Evolutionary conservation across 2,113 vertebrate species (phyloP).

Genomic region (Capreolus pygargus): DNA sequence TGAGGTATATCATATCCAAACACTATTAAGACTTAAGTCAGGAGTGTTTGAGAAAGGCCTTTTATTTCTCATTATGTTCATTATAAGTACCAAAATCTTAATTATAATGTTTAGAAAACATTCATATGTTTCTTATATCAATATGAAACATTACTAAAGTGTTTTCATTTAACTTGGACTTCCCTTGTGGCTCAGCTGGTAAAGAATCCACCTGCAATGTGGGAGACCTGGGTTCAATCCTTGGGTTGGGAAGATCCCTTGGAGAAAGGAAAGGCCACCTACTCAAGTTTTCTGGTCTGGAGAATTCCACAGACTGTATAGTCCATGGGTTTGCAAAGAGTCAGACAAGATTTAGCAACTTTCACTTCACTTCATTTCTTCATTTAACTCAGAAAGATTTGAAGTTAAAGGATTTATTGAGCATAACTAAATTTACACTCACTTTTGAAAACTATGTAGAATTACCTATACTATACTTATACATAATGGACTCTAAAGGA

Average conservation of each 20-base stretch:
- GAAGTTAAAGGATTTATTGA: background rate
- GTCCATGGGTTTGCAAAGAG: background rate
- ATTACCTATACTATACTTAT: background rate
- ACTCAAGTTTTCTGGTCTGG: background rate
- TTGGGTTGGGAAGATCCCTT: background rate
- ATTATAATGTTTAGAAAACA: background rate
- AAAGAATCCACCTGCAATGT: background rate
- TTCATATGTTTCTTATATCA: background rate
- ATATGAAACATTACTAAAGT: background rate
- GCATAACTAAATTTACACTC: background rate
- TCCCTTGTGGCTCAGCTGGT: background rate
- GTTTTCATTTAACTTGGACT: background rate
- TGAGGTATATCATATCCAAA: background rate
- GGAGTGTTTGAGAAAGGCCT: background rate
- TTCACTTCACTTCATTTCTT: background rate
- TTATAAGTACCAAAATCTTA: background rate
- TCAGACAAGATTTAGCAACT: background rate
- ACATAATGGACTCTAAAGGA: background rate
- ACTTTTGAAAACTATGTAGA: background rate
- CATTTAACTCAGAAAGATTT: background rate
- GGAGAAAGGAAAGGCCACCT: background rate
- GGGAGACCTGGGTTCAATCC: background rate
- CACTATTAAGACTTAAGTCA: background rate
- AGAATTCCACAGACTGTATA: background rate
- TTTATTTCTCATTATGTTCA: background rate